Conservation (phyloP, 2,888 invertebrate species). For the Chouioia cunea region DNA sequence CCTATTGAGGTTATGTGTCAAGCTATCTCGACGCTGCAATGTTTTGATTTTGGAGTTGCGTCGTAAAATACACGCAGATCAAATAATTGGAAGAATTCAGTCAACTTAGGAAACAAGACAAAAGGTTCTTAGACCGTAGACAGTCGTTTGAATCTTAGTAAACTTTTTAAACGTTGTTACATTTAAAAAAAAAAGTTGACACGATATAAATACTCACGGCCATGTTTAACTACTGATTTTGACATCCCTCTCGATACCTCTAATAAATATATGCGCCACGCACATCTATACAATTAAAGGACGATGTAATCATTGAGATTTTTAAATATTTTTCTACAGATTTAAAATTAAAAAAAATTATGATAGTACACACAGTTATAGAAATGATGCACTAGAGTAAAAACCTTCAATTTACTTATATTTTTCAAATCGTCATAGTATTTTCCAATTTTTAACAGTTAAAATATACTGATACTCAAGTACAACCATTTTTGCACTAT, state of each 20-base stretch:
- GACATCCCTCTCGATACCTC: constrained; percentile 36
- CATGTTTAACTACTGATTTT: constrained; percentile 45
- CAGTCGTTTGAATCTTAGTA: constrained; percentile 1
- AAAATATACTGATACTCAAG: too few species aligned
- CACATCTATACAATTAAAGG: background rate
- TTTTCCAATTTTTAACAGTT: too few species aligned
- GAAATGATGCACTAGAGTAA: background rate
- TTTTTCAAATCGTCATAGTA: too few species aligned
- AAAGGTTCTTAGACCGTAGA: background rate
- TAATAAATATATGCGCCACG: background rate
- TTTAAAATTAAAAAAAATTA: too few species aligned
- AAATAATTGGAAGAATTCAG: constrained; percentile 13
- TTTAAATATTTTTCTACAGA: too few species aligned
- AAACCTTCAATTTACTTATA: too few species aligned
- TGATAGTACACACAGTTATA: too few species aligned
- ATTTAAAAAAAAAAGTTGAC: constrained; percentile 42
- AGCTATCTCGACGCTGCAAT: constrained; percentile 23
- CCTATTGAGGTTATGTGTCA: constrained; percentile 42
- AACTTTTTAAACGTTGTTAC: constrained; percentile 18
- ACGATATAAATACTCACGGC: constrained; percentile 43
- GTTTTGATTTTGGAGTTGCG: constrained; percentile 31
- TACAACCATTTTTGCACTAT: too few species aligned
- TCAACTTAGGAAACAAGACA: background rate
- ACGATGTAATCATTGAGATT: too few species aligned
- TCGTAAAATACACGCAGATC: background rate